Percentiles rank a stretch among this genome's conserved stretches.
phyloP scores from a whole-genome alignment of 2,797 vertebrate genomes.

The Macropus fuliginosus region DNA sequence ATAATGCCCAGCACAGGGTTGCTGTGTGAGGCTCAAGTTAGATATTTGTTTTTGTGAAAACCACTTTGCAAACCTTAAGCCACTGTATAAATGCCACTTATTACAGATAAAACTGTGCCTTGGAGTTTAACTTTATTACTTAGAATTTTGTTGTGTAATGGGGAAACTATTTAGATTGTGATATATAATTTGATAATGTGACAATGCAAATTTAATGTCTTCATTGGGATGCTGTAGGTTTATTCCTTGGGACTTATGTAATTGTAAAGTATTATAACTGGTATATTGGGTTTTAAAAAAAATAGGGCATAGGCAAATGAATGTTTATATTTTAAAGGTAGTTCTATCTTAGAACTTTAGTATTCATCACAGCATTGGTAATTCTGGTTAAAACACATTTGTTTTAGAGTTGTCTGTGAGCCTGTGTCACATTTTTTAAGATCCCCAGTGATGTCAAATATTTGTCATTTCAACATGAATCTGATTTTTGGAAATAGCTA shows the following conservation, averaged over 20 bases:
- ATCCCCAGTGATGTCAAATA: neutral
- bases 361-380: neutral
- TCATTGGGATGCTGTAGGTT: neutral
- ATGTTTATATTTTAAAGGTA: neutral
- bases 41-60: neutral
- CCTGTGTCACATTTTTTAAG: neutral
- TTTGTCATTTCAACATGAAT: neutral
- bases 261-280: neutral
- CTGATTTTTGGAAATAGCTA: neutral
- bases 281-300: neutral
- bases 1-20: neutral
- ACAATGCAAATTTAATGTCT: neutral
- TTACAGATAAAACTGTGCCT: neutral
- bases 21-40: neutral
- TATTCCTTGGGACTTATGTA: neutral
- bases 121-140: neutral
- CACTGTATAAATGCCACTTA: too few relatives aligned
- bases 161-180: neutral
- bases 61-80: neutral
- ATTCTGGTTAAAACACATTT: neutral
- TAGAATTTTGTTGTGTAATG: neutral
- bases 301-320: neutral
- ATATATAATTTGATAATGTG: neutral
- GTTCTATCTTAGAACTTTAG: neutral
- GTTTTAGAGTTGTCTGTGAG: neutral